Evolutionary conservation across 2,797 vertebrate genomes (phyloP).

Genomic region (Aselliscus stoliczkanus): DNA sequence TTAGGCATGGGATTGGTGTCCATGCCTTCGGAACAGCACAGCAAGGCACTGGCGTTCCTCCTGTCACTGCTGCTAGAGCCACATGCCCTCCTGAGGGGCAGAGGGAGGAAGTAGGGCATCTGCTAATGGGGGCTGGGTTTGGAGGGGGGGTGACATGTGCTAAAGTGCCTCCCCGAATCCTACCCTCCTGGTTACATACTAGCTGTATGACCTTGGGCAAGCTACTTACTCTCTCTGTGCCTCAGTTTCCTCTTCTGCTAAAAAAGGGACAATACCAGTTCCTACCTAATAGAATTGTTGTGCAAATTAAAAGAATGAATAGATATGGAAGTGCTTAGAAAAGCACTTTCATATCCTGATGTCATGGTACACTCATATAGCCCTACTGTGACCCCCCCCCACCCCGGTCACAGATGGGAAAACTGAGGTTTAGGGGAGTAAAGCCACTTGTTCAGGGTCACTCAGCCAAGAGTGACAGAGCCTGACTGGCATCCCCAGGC

Average conservation of each 20-base stretch:
- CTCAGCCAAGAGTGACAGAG: neutral
- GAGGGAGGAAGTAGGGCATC: neutral
- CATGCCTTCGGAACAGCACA: neutral
- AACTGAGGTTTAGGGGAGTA: neutral
- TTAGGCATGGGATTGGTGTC: neutral
- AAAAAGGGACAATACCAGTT: neutral
- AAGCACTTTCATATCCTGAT: neutral
- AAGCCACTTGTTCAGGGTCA: neutral
- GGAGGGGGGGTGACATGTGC: neutral
- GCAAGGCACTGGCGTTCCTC: neutral
- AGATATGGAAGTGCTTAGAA: neutral
- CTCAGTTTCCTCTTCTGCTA: neutral
- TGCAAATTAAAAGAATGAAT: neutral
- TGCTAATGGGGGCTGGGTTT: neutral
- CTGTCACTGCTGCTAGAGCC: neutral
- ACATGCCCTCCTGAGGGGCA: neutral
- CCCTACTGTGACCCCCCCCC: neutral
- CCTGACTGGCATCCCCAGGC: neutral
- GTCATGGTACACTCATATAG: neutral
- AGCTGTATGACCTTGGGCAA: neutral
- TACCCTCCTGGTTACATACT: neutral
- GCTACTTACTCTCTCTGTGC: neutral
- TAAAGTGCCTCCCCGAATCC: no score
- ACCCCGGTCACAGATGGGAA: neutral
- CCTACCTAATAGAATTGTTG: neutral